Conservation (phyloP, 2,113 vertebrate genomes). For the Paradisaea rubra region DNA sequence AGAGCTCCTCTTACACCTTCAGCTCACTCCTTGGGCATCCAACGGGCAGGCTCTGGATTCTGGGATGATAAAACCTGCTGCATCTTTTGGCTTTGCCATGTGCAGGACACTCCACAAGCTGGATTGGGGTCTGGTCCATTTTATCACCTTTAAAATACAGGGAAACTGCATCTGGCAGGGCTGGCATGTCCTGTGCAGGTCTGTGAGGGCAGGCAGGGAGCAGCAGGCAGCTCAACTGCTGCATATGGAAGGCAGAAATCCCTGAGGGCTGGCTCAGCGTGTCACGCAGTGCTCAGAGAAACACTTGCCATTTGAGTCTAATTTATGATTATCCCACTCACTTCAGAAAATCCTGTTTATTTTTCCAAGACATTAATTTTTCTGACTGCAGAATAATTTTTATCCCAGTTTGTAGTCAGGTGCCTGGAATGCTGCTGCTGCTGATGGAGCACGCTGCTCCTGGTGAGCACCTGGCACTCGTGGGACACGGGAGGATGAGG, state of each 20-base stretch:
- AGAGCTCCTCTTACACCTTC: background rate
- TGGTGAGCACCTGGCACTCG: accelerated
- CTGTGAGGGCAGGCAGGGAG: background rate
- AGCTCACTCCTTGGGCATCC: background rate
- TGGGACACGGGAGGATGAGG: background rate
- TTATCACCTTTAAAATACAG: background rate
- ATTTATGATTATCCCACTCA: background rate
- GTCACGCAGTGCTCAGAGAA: background rate
- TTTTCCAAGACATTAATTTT: background rate
- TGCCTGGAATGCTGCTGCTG: background rate
- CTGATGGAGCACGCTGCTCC: accelerated
- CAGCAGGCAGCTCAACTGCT: background rate
- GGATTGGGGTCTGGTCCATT: background rate
- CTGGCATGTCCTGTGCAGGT: background rate
- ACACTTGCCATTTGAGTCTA: background rate
- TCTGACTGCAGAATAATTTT: background rate
- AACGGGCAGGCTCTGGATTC: background rate
- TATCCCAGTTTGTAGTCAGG: background rate
- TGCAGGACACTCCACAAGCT: background rate
- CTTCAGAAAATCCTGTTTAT: conserved; percentile 1
- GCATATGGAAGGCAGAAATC: background rate
- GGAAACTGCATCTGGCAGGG: background rate
- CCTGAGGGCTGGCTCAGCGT: background rate
- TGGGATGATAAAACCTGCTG: background rate
- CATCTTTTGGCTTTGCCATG: background rate